Conservation (phyloP, 2,797 vertebrate genomes). For the Halcyon badia region DNA sequence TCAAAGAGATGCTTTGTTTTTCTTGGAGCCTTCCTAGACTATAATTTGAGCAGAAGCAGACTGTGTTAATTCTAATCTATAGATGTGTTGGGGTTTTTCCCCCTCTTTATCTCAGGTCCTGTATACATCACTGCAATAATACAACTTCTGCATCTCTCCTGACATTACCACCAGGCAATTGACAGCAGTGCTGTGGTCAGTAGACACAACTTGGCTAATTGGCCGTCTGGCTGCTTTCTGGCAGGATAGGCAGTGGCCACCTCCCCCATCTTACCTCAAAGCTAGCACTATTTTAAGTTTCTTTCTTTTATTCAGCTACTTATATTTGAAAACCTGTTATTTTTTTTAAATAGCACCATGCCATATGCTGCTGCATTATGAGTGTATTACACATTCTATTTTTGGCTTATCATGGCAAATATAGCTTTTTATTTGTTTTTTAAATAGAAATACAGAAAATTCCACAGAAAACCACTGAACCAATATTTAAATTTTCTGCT, state of each 20-base stretch:
- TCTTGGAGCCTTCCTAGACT: not conserved
- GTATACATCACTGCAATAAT: not conserved
- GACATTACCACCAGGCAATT: not conserved
- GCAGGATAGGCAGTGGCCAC: not conserved
- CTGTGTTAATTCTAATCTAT: not conserved
- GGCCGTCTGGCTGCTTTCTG: not conserved
- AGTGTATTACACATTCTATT: not conserved
- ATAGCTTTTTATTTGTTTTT: not conserved
- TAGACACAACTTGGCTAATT: not conserved
- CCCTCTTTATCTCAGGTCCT: not conserved
- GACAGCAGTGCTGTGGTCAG: not conserved
- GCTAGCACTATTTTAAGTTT: not conserved
- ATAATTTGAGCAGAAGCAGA: not conserved
- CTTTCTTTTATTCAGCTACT: not conserved
- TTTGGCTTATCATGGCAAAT: not conserved
- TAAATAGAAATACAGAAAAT: not conserved
- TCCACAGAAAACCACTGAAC: not conserved
- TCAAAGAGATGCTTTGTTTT: not conserved
- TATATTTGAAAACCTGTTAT: not conserved
- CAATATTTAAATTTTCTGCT: not conserved
- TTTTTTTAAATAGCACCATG: not conserved
- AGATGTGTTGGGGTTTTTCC: rapidly evolving
- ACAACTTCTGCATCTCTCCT: not conserved
- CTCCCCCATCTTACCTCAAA: not conserved
- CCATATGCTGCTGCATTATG: not conserved